These are phyloP conservation scores for Diploptera punctata DNA, from an alignment of 2,888 invertebrate species.

Conservation along the genomic window DNA sequence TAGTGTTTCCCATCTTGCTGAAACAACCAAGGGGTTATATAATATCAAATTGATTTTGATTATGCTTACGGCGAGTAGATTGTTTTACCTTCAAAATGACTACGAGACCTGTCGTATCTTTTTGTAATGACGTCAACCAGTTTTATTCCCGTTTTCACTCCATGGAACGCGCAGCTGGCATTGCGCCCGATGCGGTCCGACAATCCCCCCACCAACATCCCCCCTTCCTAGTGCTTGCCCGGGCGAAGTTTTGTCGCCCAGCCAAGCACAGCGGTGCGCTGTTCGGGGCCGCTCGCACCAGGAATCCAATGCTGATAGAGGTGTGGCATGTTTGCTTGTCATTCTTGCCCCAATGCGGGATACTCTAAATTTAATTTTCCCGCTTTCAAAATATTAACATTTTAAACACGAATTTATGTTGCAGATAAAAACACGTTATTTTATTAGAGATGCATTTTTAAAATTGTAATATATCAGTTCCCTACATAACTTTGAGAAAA, in stretches of 20 bases:
- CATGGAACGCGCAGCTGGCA: constrained; percentile 19
- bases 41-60: too few relatives aligned
- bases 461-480: too few relatives aligned
- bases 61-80: too few relatives aligned
- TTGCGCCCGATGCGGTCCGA: constrained; percentile 11
- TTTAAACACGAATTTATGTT: too few relatives aligned
- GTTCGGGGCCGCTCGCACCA: constrained; percentile 37
- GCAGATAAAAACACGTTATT: too few relatives aligned
- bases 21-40: too few relatives aligned
- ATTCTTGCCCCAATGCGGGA: too few relatives aligned
- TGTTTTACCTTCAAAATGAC: neutral
- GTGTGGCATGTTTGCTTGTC: constrained; percentile 4
- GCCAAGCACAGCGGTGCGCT: constrained; percentile 40
- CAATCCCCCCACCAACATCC: constrained; percentile 10
- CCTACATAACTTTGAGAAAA: too few relatives aligned
- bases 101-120: neutral
- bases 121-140: constrained; percentile 6
- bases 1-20: too few relatives aligned
- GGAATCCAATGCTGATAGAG: constrained; percentile 9
- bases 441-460: too few relatives aligned
- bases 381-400: too few relatives aligned
- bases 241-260: constrained; percentile 42
- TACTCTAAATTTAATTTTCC: too few relatives aligned
- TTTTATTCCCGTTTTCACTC: constrained; percentile 8
- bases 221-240: constrained; percentile 37